phyloP scores from a whole-genome alignment of 2,113 vertebrate species.

The Blennius ocellaris region DNA sequence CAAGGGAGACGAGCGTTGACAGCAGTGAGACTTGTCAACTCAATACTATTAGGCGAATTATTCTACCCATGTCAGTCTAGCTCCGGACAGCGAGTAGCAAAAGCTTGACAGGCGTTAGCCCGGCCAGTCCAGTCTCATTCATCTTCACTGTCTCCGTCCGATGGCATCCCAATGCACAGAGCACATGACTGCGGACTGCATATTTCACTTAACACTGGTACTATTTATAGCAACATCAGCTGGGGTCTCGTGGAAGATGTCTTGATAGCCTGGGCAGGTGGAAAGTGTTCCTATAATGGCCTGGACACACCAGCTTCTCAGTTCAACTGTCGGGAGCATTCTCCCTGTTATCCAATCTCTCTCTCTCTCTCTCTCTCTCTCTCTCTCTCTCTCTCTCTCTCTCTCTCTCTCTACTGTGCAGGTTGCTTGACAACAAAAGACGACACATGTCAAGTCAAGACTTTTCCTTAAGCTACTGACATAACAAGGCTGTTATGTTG shows the following conservation, averaged over 20 bases:
- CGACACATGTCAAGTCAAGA: too few relatives aligned
- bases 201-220: not conserved
- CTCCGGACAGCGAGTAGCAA: conserved; percentile 18
- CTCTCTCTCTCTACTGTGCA: too few relatives aligned
- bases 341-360: not conserved
- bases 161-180: not conserved
- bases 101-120: conserved; percentile 30
- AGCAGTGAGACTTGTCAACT: conserved; percentile 58
- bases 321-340: not conserved
- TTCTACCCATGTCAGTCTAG: conserved; percentile 63
- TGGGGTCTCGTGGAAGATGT: too few relatives aligned
- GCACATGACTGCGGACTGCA: not conserved
- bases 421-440: too few relatives aligned
- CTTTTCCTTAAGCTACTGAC: too few relatives aligned
- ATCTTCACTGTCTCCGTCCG: conserved; percentile 2
- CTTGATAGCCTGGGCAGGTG: not conserved
- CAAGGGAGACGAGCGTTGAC: conserved; percentile 51
- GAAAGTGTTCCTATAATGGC: not conserved
- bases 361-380: not conserved
- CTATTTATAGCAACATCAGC: too few relatives aligned
- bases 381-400: not conserved
- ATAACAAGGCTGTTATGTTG: too few relatives aligned
- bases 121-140: not conserved
- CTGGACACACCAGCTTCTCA: not conserved
- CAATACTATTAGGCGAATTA: conserved; percentile 70